These are phyloP conservation scores for Ciconia nigra DNA, from an alignment of 2,797 vertebrate genomes.

Conservation along the genomic window DNA sequence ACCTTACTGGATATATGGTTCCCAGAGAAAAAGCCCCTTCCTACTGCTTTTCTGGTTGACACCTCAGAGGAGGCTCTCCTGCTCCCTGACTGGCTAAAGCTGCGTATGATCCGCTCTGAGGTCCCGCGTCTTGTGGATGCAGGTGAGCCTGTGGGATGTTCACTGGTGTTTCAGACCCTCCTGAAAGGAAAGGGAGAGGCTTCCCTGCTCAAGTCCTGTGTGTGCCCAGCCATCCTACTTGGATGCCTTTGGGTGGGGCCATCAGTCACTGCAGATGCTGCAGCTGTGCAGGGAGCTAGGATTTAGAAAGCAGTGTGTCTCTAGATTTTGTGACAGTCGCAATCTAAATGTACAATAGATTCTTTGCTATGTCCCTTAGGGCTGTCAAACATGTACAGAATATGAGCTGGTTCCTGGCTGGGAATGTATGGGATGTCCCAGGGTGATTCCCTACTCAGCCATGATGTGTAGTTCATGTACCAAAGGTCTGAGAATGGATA, in stretches of 20 bases:
- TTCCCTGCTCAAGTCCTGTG: neutral
- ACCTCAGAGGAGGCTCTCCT: conserved; percentile 96
- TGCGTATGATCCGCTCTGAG: conserved; percentile 97
- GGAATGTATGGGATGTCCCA: neutral
- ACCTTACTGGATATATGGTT: conserved; percentile 95
- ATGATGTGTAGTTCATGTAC: neutral
- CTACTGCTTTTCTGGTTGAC: conserved; percentile 97
- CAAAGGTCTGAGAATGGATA: neutral
- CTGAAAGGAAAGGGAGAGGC: neutral
- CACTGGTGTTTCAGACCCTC: neutral
- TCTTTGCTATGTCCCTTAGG: neutral
- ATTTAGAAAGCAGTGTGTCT: neutral
- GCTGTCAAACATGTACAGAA: neutral
- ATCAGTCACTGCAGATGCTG: neutral
- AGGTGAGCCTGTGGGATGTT: conserved; percentile 70
- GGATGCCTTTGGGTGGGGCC: neutral
- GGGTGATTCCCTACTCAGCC: neutral
- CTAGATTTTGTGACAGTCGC: neutral
- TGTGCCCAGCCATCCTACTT: neutral
- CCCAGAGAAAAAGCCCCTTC: conserved; percentile 94
- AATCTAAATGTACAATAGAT: neutral
- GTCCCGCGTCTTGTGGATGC: conserved; percentile 93
- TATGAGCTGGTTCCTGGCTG: neutral
- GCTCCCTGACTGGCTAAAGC: conserved; percentile 96
- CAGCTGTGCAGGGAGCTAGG: neutral